phyloP scores from a whole-genome alignment of 2,797 vertebrate species.

The Chrysocyon brachyurus region DNA sequence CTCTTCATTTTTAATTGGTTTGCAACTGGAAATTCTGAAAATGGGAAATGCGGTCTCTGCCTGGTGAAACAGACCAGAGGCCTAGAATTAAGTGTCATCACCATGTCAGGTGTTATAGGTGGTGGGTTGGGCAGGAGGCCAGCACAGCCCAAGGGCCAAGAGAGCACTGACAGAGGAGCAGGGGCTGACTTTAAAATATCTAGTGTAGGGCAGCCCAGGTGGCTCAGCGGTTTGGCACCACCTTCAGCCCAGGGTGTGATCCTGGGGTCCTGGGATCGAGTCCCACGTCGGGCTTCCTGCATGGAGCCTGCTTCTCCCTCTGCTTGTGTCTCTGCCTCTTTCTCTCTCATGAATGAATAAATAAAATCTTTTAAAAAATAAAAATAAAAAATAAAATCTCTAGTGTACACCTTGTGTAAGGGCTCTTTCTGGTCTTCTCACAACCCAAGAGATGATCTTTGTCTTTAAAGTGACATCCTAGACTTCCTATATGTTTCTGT shows the following conservation, averaged over 20 bases:
- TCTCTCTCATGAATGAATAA: too few relatives aligned
- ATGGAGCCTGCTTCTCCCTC: too few relatives aligned
- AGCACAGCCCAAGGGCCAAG: background rate
- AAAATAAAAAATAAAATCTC: too few relatives aligned
- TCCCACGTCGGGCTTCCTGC: too few relatives aligned
- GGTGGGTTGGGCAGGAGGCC: rapidly evolving
- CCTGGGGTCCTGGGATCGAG: too few relatives aligned
- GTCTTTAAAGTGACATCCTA: background rate
- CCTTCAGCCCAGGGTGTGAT: too few relatives aligned
- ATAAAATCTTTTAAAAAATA: too few relatives aligned
- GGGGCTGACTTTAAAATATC: background rate
- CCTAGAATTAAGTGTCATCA: rapidly evolving
- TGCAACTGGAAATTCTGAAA: background rate
- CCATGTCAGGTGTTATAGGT: rapidly evolving
- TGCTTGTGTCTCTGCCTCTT: too few relatives aligned
- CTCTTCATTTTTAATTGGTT: background rate
- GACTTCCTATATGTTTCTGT: background rate
- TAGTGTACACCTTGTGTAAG: background rate
- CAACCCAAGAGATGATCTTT: background rate
- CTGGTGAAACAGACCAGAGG: background rate
- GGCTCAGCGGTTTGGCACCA: too few relatives aligned
- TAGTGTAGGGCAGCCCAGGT: background rate
- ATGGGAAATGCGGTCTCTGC: background rate
- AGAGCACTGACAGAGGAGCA: background rate
- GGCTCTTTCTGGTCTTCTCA: background rate